Evolutionary conservation across 37 sponge, comb jelly and placozoan species (phyloP), one percentile per base, ranked within the genome.

Genomic region (Petrosia ficiformis): DNA sequence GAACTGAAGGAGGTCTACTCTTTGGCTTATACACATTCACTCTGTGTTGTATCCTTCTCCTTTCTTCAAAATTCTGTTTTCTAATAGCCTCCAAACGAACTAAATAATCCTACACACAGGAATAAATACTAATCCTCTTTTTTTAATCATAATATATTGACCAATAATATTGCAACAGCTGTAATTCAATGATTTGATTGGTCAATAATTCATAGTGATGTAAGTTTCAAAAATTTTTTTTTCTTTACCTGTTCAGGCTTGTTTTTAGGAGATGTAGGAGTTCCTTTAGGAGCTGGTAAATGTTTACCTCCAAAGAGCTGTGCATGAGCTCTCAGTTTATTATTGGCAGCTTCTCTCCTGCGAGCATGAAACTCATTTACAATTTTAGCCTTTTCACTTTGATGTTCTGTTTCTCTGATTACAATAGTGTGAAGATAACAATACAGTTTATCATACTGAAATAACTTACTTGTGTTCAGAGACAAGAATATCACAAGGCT

Each of bases 81-180:
- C 97, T 84, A 33, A 96, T 96, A 31, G 86, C 94, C 74, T 87
- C 79, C 59, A 96, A 77, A 54, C 84, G 82, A 26, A 71, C 84
- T 38, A 96, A 74, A 65, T 96, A 96, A 38, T 96, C 94, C 89
- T 89, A 41, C 37, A 59, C 4, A 29, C n/a, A 34, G 2, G 2
- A 41, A 68, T n/a, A n/a, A n/a, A n/a, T n/a, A n/a, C n/a, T n/a
- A n/a, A n/a, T n/a, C n/a, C n/a, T n/a, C n/a, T n/a, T n/a, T n/a
- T n/a, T n/a, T n/a, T n/a, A n/a, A n/a, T n/a, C n/a, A n/a, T n/a
- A n/a, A n/a, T n/a, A n/a, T n/a, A n/a, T n/a, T n/a, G n/a, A n/a
- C n/a, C n/a, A n/a, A n/a, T n/a, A n/a, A n/a, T n/a, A n/a, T n/a
- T n/a, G n/a, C n/a, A n/a, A n/a, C n/a, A n/a, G n/a, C n/a, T n/a